phyloP scores from a whole-genome alignment of 2,888 invertebrate genomes.

The Augochlorella aurata region DNA sequence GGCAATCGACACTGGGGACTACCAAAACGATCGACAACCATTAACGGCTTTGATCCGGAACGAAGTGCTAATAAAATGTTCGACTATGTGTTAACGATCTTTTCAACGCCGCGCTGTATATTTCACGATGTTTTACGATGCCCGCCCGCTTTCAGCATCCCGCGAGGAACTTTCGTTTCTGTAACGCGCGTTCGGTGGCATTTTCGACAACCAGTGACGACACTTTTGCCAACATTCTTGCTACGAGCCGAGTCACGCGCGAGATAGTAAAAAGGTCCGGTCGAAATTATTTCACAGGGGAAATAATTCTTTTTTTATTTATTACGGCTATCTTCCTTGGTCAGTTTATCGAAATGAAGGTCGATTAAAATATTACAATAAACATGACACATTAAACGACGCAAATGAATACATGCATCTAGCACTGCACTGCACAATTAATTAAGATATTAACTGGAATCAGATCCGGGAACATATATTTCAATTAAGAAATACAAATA shows the following conservation, averaged over 20 bases:
- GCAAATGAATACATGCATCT: no score
- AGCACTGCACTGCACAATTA: no score
- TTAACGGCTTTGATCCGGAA: slow-evolving; percentile 66
- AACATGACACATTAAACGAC: no score
- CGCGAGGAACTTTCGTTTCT: slow-evolving; percentile 20
- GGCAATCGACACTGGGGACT: slow-evolving; percentile 56
- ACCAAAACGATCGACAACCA: slow-evolving; percentile 61
- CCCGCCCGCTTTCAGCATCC: neutral
- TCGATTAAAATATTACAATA: no score
- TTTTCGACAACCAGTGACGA: neutral
- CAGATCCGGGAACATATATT: no score
- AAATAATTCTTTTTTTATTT: no score
- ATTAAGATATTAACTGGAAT: no score
- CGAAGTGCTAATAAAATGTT: slow-evolving; percentile 70
- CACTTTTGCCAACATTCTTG: neutral
- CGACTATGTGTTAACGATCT: slow-evolving; percentile 64
- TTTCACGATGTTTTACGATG: slow-evolving; percentile 54
- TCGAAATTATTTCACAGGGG: no score
- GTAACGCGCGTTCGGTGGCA: neutral
- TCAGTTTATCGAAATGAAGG: no score
- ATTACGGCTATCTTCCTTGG: no score
- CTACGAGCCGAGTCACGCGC: neutral
- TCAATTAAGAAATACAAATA: no score
- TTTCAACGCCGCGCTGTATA: slow-evolving; percentile 32
- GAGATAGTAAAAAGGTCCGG: no score